Conservation (phyloP, 2,113 vertebrate genomes). For the Oryzias javanicus region DNA sequence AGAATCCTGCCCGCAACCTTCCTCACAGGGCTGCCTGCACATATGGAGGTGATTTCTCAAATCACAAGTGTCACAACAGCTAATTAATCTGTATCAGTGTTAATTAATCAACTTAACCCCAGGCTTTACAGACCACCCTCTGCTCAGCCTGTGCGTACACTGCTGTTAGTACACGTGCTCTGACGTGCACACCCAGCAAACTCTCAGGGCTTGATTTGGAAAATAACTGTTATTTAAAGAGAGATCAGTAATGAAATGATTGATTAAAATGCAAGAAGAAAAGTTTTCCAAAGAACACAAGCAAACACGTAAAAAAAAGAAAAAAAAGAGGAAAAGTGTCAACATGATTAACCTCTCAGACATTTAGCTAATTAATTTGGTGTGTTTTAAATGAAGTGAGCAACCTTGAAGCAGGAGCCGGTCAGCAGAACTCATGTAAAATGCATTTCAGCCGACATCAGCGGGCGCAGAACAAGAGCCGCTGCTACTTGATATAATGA, state of each 20-base stretch:
- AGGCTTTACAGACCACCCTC: constrained; percentile 59
- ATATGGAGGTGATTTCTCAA: constrained; percentile 66
- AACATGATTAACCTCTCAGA: constrained; percentile 72
- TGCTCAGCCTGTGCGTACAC: constrained; percentile 40
- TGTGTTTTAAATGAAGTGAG: constrained; percentile 64
- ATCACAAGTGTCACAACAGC: constrained; percentile 65
- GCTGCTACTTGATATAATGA: constrained; percentile 63
- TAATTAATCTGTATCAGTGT: constrained; percentile 74
- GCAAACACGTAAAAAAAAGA: constrained; percentile 17
- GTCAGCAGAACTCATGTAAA: constrained; percentile 68
- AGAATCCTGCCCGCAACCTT: too few species aligned
- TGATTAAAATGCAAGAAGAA: constrained; percentile 13
- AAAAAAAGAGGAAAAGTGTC: constrained; percentile 19
- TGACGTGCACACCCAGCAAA: background rate
- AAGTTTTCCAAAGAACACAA: background rate
- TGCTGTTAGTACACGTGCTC: constrained; percentile 28
- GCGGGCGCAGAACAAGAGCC: constrained; percentile 52
- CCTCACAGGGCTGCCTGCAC: constrained; percentile 28
- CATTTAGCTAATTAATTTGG: constrained; percentile 72
- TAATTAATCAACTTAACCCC: constrained; percentile 74
- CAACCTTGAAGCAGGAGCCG: constrained; percentile 55
- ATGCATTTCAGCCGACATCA: constrained; percentile 68
- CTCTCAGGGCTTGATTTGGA: too few species aligned
- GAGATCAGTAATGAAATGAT: too few species aligned
- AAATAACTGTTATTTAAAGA: too few species aligned